phyloP scores from a whole-genome alignment of 2,888 invertebrate genomes.

The Tetanocera ferruginea region DNA sequence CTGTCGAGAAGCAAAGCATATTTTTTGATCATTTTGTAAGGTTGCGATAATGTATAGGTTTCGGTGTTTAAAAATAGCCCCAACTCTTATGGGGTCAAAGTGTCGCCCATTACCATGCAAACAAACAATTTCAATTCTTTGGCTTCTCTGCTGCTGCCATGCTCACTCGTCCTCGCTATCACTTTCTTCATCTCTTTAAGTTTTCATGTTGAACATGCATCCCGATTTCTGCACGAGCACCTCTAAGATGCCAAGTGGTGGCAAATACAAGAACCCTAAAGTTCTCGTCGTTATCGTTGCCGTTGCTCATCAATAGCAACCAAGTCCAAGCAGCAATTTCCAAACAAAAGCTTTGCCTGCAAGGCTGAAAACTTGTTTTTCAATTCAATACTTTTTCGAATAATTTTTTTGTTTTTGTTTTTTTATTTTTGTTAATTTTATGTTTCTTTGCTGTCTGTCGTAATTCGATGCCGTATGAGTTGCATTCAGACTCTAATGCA shows the following conservation, averaged over 20 bases:
- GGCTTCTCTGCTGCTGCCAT: neutral
- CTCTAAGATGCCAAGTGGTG: neutral
- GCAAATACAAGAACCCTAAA: neutral
- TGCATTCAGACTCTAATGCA: conserved; percentile 55
- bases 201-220: conserved; percentile 19
- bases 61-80: conserved; percentile 36
- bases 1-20: neutral
- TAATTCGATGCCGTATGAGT: conserved; percentile 52
- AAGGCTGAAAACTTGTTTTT: neutral
- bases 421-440: neutral
- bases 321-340: neutral
- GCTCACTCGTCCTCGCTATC: neutral
- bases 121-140: conserved; percentile 41
- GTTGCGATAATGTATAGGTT: conserved; percentile 20
- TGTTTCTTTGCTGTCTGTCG: neutral
- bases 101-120: conserved; percentile 61
- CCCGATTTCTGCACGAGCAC: conserved; percentile 1
- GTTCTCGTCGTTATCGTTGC: neutral
- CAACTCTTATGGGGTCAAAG: conserved; percentile 47
- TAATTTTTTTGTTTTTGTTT: too few relatives aligned
- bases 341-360: neutral
- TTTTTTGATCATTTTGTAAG: neutral
- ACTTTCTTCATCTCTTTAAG: conserved; percentile 20
- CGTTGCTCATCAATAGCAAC: neutral
- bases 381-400: neutral